Percentiles rank a stretch among this genome's conserved stretches.
These are phyloP conservation scores for Eulithis testata DNA, from an alignment of 2,888 invertebrate species.

Conservation along the genomic window DNA sequence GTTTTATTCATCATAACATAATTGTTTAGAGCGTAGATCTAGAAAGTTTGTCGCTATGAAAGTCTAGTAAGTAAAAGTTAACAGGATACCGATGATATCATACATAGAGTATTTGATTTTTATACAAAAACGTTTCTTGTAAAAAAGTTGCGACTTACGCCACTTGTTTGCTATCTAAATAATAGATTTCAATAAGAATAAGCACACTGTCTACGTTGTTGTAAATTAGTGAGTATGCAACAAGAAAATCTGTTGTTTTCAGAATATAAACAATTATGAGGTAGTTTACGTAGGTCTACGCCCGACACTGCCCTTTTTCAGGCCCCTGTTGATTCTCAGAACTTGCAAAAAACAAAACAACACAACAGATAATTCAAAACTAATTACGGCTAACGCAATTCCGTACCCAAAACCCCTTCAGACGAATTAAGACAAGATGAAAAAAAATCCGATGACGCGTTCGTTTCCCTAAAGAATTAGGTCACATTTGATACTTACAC, in stretches of 20 bases:
- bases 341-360: too few species aligned
- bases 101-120: background rate
- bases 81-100: background rate
- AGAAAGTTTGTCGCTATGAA: constrained; percentile 16
- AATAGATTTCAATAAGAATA: too few species aligned
- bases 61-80: constrained; percentile 10
- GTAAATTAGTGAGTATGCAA: too few species aligned
- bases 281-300: too few species aligned
- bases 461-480: constrained; percentile 30
- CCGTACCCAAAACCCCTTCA: constrained; percentile 43
- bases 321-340: too few species aligned
- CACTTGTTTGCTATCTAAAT: too few species aligned
- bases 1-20: background rate
- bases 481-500: constrained; percentile 16
- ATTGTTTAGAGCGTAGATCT: constrained; percentile 17
- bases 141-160: background rate
- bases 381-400: constrained; percentile 37
- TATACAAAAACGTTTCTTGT: background rate
- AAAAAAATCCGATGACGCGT: constrained; percentile 48
- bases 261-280: too few species aligned
- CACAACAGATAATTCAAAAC: background rate
- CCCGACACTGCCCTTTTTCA: too few species aligned
- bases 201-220: too few species aligned
- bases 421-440: constrained; percentile 30
- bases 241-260: too few species aligned